phyloP scores from a whole-genome alignment of 2,888 invertebrate genomes.

The Hirtodrosophila trivittata region DNA sequence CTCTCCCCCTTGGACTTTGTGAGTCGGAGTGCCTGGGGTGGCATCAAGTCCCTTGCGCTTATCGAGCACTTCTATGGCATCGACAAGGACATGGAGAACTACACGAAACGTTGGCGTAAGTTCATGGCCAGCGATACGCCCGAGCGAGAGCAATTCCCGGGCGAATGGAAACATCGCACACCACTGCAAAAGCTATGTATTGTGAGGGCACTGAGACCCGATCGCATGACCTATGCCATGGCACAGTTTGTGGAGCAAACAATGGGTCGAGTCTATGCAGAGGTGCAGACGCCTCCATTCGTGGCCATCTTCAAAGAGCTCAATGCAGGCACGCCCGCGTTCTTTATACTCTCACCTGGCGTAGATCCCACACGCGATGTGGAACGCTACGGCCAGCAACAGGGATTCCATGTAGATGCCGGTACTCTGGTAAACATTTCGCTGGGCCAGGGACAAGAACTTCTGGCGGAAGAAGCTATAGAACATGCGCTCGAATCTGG shows the following conservation, averaged over 20 bases:
- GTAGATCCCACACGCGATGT: constrained; percentile 93
- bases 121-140: constrained; percentile 96
- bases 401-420: constrained; percentile 91
- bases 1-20: constrained; percentile 93
- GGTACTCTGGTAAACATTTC: constrained; percentile 96
- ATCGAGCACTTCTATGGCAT: constrained; percentile 94
- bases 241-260: constrained; percentile 93
- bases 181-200: constrained; percentile 95
- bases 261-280: constrained; percentile 91
- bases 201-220: constrained; percentile 94
- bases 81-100: constrained; percentile 96
- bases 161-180: constrained; percentile 97
- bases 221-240: constrained; percentile 97
- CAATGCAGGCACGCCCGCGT: constrained; percentile 92
- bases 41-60: constrained; percentile 90
- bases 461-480: constrained; percentile 94
- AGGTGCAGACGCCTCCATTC: constrained; percentile 91
- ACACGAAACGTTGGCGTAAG: constrained; percentile 95
- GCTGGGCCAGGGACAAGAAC: constrained; percentile 96
- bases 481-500: constrained; percentile 89
- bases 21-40: constrained; percentile 91
- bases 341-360: constrained; percentile 97
- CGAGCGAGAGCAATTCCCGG: constrained; percentile 96
- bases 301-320: constrained; percentile 94
- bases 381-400: constrained; percentile 91